A percentile compares a stretch with the other conserved stretches of the same genome.
Conservation (phyloP, 2,888 invertebrate species). For the Pandemis corylana region DNA sequence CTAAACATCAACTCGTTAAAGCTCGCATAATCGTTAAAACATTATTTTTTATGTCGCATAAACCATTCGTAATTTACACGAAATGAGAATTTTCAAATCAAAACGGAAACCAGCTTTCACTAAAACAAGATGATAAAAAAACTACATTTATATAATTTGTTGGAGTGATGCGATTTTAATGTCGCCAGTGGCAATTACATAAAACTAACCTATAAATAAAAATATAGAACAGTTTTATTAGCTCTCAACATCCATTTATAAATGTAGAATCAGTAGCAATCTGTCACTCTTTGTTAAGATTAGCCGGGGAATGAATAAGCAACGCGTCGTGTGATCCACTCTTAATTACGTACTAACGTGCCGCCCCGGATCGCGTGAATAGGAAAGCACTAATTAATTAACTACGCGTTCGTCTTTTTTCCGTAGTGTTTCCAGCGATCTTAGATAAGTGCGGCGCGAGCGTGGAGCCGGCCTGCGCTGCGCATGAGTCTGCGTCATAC, state of each 20-base stretch:
- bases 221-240: slow-evolving; percentile 29
- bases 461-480: slow-evolving; percentile 33
- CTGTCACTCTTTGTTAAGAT: slow-evolving; percentile 31
- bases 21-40: background rate
- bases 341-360: slow-evolving; percentile 57
- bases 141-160: slow-evolving; percentile 26
- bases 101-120: slow-evolving; percentile 13
- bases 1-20: background rate
- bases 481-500: slow-evolving; percentile 47
- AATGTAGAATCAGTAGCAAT: slow-evolving; percentile 20
- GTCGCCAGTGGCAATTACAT: slow-evolving; percentile 27
- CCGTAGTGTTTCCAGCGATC: slow-evolving; percentile 50
- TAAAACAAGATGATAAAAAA: slow-evolving; percentile 21
- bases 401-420: slow-evolving; percentile 54
- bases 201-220: slow-evolving; percentile 27
- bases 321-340: slow-evolving; percentile 66
- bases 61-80: background rate
- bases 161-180: slow-evolving; percentile 26
- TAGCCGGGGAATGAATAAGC: slow-evolving; percentile 55
- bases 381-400: slow-evolving; percentile 67
- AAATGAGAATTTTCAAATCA: background rate
- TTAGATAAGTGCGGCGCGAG: slow-evolving; percentile 47
- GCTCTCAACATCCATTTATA: slow-evolving; percentile 20
- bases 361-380: slow-evolving; percentile 58
- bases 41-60: background rate